Percentiles rank a stretch among this genome's conserved stretches.
Conservation (phyloP, 1,140 invertebrate species). For the Diploscapter pachys region DNA sequence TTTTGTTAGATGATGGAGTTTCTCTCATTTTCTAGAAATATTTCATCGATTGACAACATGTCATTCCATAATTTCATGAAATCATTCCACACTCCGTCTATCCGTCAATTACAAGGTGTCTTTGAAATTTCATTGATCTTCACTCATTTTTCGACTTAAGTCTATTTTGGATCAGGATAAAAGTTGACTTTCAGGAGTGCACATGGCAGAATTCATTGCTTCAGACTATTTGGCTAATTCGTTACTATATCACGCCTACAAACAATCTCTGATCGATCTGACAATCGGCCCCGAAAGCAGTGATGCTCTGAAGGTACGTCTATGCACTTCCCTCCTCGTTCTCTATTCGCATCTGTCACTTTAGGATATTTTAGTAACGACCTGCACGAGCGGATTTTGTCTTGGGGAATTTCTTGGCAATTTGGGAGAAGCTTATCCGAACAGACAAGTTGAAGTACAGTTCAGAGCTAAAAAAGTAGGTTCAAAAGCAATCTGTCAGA, state of each 20-base stretch:
- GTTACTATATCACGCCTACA: slow-evolving; percentile 58
- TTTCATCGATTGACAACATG: too few relatives aligned
- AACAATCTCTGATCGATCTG: slow-evolving; percentile 54
- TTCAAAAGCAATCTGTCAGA: neutral
- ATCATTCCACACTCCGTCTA: neutral
- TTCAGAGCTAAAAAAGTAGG: slow-evolving; percentile 55
- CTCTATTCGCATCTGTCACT: slow-evolving; percentile 35
- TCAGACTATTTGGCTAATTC: slow-evolving; percentile 58
- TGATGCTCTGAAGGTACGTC: slow-evolving; percentile 12
- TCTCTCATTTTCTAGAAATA: neutral
- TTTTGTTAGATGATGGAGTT: neutral
- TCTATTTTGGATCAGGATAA: neutral
- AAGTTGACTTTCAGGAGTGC: slow-evolving; percentile 39
- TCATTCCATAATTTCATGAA: too few relatives aligned
- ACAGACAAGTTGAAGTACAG: slow-evolving; percentile 54
- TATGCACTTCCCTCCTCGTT: neutral
- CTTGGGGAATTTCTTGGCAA: slow-evolving; percentile 55
- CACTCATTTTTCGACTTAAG: neutral
- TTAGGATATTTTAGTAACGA: slow-evolving; percentile 50
- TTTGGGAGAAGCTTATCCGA: slow-evolving; percentile 52
- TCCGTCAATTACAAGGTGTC: neutral
- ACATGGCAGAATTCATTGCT: slow-evolving; percentile 56
- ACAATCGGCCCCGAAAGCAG: slow-evolving; percentile 50
- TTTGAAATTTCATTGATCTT: neutral
- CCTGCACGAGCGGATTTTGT: slow-evolving; percentile 52